Percentiles rank a stretch among this genome's conserved stretches.
phyloP scores from a whole-genome alignment of 2,113 vertebrate genomes.

The Felis catus region DNA sequence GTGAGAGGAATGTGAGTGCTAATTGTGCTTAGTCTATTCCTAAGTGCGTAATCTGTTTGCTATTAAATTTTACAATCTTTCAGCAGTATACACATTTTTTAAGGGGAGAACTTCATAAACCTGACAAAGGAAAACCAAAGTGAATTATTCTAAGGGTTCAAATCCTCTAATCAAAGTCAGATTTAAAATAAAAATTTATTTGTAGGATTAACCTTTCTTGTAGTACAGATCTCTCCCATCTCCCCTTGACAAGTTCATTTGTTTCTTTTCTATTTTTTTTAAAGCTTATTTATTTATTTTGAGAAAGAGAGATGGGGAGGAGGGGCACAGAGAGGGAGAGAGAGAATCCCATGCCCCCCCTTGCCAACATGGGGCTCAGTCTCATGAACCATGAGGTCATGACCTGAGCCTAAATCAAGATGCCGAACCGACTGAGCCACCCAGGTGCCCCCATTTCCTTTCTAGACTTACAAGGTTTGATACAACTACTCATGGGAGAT shows the following conservation, averaged over 20 bases:
- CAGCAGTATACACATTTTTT: slow-evolving; percentile 80
- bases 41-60: slow-evolving; percentile 89
- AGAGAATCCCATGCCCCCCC: too few relatives aligned
- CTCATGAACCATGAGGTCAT: too few relatives aligned
- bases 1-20: slow-evolving; percentile 91
- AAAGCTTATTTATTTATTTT: too few relatives aligned
- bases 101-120: slow-evolving; percentile 78
- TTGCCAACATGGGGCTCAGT: too few relatives aligned
- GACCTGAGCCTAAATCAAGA: too few relatives aligned
- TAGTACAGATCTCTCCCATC: not conserved
- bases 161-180: slow-evolving; percentile 59
- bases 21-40: slow-evolving; percentile 96
- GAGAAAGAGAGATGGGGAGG: too few relatives aligned
- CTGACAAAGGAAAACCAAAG: slow-evolving; percentile 63
- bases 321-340: too few relatives aligned
- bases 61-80: slow-evolving; percentile 87
- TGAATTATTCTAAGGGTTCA: slow-evolving; percentile 54
- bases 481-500: not conserved
- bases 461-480: not conserved
- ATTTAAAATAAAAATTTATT: slow-evolving; percentile 52
- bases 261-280: too few relatives aligned
- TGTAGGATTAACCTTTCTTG: slow-evolving; percentile 14
- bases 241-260: not conserved
- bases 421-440: too few relatives aligned
- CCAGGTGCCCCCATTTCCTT: not conserved